These are phyloP conservation scores for Pegoplata infirma DNA, from an alignment of 2,888 invertebrate species.

Conservation along the genomic window DNA sequence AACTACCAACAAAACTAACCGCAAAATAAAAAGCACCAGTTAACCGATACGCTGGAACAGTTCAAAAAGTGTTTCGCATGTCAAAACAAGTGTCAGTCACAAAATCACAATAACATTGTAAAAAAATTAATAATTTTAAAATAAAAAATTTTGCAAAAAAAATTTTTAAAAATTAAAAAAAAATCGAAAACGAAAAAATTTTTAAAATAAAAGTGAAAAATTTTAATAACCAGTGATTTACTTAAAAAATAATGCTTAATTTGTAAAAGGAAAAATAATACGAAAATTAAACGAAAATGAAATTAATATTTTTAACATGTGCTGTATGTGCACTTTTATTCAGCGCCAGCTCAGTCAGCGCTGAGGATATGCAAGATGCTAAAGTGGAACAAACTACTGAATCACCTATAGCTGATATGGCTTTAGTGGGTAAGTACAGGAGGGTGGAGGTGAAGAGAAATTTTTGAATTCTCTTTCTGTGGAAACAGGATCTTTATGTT, in stretches of 20 bases:
- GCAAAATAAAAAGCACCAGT: slow-evolving; percentile 75
- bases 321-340: slow-evolving; percentile 31
- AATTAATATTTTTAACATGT: slow-evolving; percentile 46
- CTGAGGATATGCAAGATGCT: slow-evolving; percentile 28
- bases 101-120: not conserved
- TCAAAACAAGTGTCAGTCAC: slow-evolving; percentile 70
- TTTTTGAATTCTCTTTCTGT: too few relatives aligned
- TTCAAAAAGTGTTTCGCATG: slow-evolving; percentile 67
- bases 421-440: slow-evolving; percentile 70
- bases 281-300: slow-evolving; percentile 32
- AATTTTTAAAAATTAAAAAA: not conserved
- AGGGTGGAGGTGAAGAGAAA: not conserved
- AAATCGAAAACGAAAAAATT: not conserved
- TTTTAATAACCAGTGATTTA: too few relatives aligned
- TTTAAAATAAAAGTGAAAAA: not conserved
- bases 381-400: slow-evolving; percentile 65
- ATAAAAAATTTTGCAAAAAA: not conserved
- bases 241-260: slow-evolving; percentile 24
- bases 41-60: slow-evolving; percentile 72
- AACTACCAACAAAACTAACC: slow-evolving; percentile 52
- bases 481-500: not conserved
- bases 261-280: slow-evolving; percentile 1
- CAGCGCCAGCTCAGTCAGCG: not conserved
- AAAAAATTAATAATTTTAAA: not conserved
- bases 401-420: slow-evolving; percentile 72